phyloP scores from a whole-genome alignment of 2,797 vertebrate species.

The Hozukius guyotensis region DNA sequence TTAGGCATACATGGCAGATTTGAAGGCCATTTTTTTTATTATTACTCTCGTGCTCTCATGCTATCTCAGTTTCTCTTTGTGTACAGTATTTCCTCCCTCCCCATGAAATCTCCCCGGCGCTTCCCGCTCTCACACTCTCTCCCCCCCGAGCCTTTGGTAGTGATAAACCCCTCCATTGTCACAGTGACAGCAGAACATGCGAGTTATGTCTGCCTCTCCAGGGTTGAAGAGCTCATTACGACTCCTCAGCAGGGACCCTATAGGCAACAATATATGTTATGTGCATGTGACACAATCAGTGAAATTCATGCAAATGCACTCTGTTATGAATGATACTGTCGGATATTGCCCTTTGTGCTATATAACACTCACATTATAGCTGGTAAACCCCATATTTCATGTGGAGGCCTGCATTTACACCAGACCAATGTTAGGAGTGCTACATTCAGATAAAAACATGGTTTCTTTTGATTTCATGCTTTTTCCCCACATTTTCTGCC shows the following conservation, averaged over 20 bases:
- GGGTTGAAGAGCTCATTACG: constrained; percentile 80
- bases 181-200: constrained; percentile 73
- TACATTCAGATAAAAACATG: not conserved
- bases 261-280: constrained; percentile 67
- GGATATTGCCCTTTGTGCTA: constrained; percentile 21
- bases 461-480: constrained; percentile 27
- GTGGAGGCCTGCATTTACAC: not conserved
- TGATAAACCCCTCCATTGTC: constrained; percentile 76
- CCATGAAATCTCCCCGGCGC: constrained; percentile 8
- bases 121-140: not conserved
- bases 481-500: not conserved
- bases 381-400: constrained; percentile 1
- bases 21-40: constrained; percentile 23
- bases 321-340: constrained; percentile 17
- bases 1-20: constrained; percentile 45
- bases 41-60: constrained; percentile 35
- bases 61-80: constrained; percentile 45
- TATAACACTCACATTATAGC: not conserved
- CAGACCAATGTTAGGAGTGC: not conserved
- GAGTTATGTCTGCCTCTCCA: constrained; percentile 71
- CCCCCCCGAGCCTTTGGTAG: constrained; percentile 46
- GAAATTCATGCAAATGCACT: constrained; percentile 62
- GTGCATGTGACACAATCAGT: constrained; percentile 45
- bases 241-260: constrained; percentile 66
- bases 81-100: constrained; percentile 16